Evolutionary conservation across 2,797 vertebrate genomes (phyloP), one percentile per base, ranked within the genome.

Genomic region (Pseudochirops corinnae): DNA sequence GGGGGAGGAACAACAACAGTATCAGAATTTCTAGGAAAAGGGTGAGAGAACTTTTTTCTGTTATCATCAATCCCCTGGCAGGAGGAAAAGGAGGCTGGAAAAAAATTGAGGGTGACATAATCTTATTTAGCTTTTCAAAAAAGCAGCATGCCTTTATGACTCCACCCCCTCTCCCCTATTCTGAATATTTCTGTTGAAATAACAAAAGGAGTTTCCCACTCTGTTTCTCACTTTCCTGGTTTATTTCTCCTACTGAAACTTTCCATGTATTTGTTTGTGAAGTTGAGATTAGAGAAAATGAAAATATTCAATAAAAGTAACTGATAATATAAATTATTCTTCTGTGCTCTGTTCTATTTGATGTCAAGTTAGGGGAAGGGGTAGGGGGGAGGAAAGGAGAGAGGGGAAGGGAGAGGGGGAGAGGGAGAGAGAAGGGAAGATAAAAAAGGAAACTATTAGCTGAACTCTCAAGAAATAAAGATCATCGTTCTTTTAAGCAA

Each of bases 361-460:
- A 67, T 16, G 33, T 16, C 62, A 39, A 39, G 14, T 74, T n/a
- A 2, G 0, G 60, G 5, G 13, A 0, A 14, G 9, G 5, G 1
- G 33, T 0, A 5, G 3, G 6, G 18, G 4, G 0, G 5, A 9
- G 5, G 31, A 18, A 9, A 1, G 1, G 33, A 9, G 14, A 7
- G 1, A 21, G 2, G 31, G n/a, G 6, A 13, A 67, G 33, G 16
- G 14, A 16, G 31, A 60, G 31, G 9, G 60, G 33, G 29, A 62
- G 11, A 33, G 1, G 5, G 33, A 67, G 14, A n/a, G 14, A n/a
- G 14, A 18, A 18, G 5, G 26, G 62, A n/a, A 18, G 62, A 62
- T 62, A 33, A 13, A 62, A 67, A n/a, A 33, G 33, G 14, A n/a
- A 67, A 67, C 4, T 67, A n/a, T n/a, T 16, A n/a, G 62, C 33